Conservation (phyloP, 1,140 invertebrate species). For the Drosophila parabipectinata region DNA sequence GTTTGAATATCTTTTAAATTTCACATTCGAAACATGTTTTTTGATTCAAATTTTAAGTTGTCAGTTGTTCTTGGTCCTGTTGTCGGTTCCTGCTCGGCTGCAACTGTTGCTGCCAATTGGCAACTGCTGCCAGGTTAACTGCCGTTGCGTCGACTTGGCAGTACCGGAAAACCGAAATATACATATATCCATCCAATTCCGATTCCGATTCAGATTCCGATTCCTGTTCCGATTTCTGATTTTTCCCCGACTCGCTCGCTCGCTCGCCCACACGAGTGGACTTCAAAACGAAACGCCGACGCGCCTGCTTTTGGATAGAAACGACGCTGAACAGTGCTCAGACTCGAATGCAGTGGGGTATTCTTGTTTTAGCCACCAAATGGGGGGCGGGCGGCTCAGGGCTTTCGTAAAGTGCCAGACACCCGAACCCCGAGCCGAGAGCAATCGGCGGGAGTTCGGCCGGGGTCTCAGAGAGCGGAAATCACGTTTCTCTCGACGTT, state of each 20-base stretch:
- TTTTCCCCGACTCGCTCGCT: conserved; percentile 17
- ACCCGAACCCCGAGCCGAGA: background rate
- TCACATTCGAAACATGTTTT: conserved; percentile 7
- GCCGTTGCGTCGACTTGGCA: background rate
- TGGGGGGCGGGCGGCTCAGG: background rate
- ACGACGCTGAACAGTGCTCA: background rate
- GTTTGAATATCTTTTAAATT: conserved; percentile 1
- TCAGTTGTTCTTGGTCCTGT: background rate
- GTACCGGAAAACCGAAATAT: conserved; percentile 2
- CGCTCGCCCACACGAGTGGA: conserved; percentile 68
- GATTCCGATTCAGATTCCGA: background rate
- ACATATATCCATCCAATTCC: background rate
- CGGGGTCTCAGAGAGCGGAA: background rate
- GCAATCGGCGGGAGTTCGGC: background rate
- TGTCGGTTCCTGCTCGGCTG: background rate
- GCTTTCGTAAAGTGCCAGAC: too few species aligned
- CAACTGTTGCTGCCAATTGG: conserved; percentile 7
- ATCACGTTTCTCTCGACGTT: background rate
- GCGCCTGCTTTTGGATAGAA: conserved; percentile 12
- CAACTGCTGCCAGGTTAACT: background rate
- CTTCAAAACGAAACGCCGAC: conserved; percentile 51
- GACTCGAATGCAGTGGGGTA: background rate
- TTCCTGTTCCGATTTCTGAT: conserved; percentile 3
- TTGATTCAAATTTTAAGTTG: background rate
- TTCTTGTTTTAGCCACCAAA: background rate